phyloP scores from a whole-genome alignment of 2,797 vertebrate species.

The Steatocranus sp. region DNA sequence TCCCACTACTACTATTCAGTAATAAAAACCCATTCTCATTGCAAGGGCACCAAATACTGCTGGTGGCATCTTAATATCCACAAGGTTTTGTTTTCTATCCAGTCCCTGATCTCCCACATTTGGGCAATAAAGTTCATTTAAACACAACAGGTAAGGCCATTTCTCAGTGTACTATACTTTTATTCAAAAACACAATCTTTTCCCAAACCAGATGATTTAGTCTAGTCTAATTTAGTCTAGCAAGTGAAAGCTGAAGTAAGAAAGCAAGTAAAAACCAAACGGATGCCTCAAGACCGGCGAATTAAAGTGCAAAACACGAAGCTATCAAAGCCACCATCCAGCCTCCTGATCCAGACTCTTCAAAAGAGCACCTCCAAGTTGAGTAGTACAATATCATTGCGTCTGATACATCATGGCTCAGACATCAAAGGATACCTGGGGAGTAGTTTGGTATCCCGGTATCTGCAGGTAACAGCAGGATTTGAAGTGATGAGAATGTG shows the following conservation, averaged over 20 bases:
- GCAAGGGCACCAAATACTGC: background rate
- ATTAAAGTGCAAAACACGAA: background rate
- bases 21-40: background rate
- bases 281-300: fast-evolving
- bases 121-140: background rate
- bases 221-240: fast-evolving
- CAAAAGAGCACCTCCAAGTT: background rate
- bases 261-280: background rate
- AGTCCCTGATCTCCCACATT: background rate
- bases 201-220: background rate
- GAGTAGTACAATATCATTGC: background rate
- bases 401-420: background rate
- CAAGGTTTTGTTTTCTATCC: background rate
- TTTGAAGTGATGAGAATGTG: background rate
- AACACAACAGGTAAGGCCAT: background rate
- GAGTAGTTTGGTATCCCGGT: background rate
- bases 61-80: background rate
- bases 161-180: background rate
- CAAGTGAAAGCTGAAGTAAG: background rate
- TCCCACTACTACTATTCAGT: background rate
- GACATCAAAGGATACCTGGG: background rate
- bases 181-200: background rate
- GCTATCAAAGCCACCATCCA: background rate
- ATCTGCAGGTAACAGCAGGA: background rate
- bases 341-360: background rate